These are phyloP conservation scores for Diploscapter pachys DNA, from an alignment of 1,140 invertebrate species.

Conservation along the genomic window DNA sequence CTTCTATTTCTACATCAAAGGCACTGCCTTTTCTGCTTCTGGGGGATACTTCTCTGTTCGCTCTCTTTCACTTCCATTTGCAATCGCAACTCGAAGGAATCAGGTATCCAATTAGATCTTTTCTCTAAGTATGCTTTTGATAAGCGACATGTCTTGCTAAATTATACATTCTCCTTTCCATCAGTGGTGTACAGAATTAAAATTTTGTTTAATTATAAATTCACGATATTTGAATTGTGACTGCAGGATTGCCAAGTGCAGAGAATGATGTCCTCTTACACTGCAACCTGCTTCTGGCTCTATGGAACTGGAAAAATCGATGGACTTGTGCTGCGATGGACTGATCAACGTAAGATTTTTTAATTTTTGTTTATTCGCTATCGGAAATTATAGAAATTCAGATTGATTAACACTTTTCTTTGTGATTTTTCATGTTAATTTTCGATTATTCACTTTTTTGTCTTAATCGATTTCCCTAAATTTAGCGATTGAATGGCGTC, in stretches of 20 bases:
- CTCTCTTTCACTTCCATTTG: slow-evolving; percentile 57
- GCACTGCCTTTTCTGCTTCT: slow-evolving; percentile 52
- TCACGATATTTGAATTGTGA: not conserved
- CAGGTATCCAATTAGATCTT: slow-evolving; percentile 35
- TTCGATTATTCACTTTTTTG: too few species aligned
- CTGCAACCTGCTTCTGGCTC: slow-evolving; percentile 57
- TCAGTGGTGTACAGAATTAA: too few species aligned
- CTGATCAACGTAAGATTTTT: slow-evolving; percentile 44
- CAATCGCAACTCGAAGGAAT: slow-evolving; percentile 58
- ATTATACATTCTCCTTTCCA: too few species aligned
- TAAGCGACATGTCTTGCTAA: too few species aligned
- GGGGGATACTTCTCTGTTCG: slow-evolving; percentile 47
- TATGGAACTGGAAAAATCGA: slow-evolving; percentile 52
- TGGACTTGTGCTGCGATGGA: slow-evolving; percentile 53
- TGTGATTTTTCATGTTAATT: too few species aligned
- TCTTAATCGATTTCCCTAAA: not conserved
- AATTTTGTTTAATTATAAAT: too few species aligned
- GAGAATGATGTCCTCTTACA: slow-evolving; percentile 55
- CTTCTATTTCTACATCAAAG: slow-evolving; percentile 57
- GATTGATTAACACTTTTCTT: too few species aligned
- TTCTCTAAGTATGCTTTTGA: not conserved
- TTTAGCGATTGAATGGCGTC: slow-evolving; percentile 52
- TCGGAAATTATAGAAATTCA: too few species aligned
- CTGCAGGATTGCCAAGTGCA: slow-evolving; percentile 57
- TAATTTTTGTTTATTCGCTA: not conserved